Evolutionary conservation across 2,113 vertebrate species (phyloP), one percentile per base, ranked within the genome.

Genomic region (Vulpes lagopus): DNA sequence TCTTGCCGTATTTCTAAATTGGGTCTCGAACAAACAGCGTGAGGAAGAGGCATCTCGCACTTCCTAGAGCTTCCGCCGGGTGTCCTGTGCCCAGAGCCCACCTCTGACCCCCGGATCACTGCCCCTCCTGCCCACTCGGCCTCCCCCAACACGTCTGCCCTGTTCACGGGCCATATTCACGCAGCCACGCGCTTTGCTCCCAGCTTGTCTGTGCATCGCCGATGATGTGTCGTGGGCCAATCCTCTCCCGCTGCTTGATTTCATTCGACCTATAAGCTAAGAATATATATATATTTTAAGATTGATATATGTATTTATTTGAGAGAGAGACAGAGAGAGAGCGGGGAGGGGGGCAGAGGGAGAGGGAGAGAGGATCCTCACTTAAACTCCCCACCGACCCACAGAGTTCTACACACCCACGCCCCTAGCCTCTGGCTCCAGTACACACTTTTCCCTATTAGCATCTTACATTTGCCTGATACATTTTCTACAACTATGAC

Each of bases 91-190:
- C 53, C 79, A 30, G 51, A 76, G 8, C 6, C 65, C 23, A 30
- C 7, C 22, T 57, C 51, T 16, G 43, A 73, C 2, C 60, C 57
- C 25, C 23, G 0, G 27, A 15, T 17, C 23, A 0, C 25, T 35
- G n/a, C 3, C n/a, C 11, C 5, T 38, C 0, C 3, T 8, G 19
- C 49, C 49, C 16, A 5, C 0, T 10, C 2, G 15, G 27, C 8
- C 11, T 35, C 32, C 59, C 20, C 9, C 7, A 2, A 8, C n/a
- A 2, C 0, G 3, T 49, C 10, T 55, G 38, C 7, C 14, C 43
- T n/a, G n/a, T 1, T 12, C 20, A 9, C 11, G 25, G 35, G 8
- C n/a, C 35, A 9, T 27, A 1, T 1, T 3, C 0, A 8, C 6
- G 8, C 11, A 4, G 0, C 11, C 19, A 11, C 30, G 35, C 16